Evolutionary conservation across 2,797 vertebrate genomes (phyloP), one percentile per base, ranked within the genome.

Genomic region (Pseudomugil gertrudae): DNA sequence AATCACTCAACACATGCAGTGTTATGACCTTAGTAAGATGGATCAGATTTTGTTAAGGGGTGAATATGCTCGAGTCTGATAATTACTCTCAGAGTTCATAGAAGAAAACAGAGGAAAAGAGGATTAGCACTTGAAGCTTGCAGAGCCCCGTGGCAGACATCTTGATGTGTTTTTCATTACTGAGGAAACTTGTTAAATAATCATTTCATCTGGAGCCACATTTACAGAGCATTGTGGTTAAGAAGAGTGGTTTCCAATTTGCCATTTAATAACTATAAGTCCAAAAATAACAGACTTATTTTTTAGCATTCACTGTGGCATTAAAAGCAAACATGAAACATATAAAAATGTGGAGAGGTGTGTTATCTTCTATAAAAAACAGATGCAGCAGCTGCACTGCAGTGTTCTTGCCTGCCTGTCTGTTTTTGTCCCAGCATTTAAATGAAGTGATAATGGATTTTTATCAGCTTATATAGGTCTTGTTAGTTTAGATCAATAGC

Each of bases 81-180:
- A 81, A 80, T 83, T 76, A 81, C 61, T 57, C 63, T 64, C 54
- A 69, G 73, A 70, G 54, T 86, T 76, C 81, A 63, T 47, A 72
- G 48, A 14, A 50, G 60, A 69, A 76, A 58, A 61, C 48, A 43
- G 72, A 53, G 17, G 69, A 79, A 73, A 40, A 1, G 14, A 48
- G 83, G 84, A 89, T 87, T 90, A 89, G 50, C 3, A 13, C 6
- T 2, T 74, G 63, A 56, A 71, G 77, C 63, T 83, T 63, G 68
- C 59, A 63, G 73, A 60, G 14, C 64, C 70, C 79, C 77, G 73
- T 63, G 64, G 87, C 78, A 84, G 63, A 83, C 56, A 63, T 61
- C 74, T 38, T 79, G 58, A 82, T 83, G 74, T 81, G 74, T 74
- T 87, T 87, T 80, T 87, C 80, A 84, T 87, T 74, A 76, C 71